Evolutionary conservation across 2,797 vertebrate species (phyloP).

Genomic region (Gymnothorax javanicus): DNA sequence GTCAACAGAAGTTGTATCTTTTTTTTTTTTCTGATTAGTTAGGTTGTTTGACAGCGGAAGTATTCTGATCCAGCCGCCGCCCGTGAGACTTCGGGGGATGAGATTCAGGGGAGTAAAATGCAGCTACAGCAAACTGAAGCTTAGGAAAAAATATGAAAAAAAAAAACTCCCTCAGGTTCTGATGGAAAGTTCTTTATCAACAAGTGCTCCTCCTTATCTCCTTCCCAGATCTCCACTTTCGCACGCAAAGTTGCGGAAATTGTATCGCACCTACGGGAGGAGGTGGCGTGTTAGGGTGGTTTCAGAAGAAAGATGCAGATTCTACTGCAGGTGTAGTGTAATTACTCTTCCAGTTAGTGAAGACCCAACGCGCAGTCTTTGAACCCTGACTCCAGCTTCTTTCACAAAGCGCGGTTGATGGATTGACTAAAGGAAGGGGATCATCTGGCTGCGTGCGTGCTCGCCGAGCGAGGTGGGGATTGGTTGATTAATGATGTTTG

Average conservation of each 20-base stretch:
- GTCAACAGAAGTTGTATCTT: slow-evolving; percentile 6
- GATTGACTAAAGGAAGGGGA: slow-evolving; percentile 52
- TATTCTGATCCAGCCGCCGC: slow-evolving; percentile 8
- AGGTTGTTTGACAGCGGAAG: slow-evolving; percentile 11
- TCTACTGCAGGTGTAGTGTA: slow-evolving; percentile 56
- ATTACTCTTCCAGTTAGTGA: slow-evolving; percentile 56
- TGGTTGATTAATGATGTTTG: slow-evolving; percentile 59
- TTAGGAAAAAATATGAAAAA: neutral
- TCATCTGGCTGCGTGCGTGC: slow-evolving; percentile 55
- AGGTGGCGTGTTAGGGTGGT: slow-evolving; percentile 32
- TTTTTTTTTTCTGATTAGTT: slow-evolving; percentile 6
- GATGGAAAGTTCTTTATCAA: neutral
- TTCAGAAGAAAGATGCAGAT: slow-evolving; percentile 42
- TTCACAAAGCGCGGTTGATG: slow-evolving; percentile 48
- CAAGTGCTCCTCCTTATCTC: neutral
- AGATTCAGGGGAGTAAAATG: slow-evolving; percentile 1
- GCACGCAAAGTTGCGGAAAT: neutral
- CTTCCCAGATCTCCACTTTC: neutral
- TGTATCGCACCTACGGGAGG: slow-evolving; percentile 1
- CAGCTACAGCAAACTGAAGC: slow-evolving; percentile 13
- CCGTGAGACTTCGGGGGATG: slow-evolving; percentile 3
- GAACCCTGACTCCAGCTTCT: slow-evolving; percentile 43
- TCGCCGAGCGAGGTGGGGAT: slow-evolving; percentile 50
- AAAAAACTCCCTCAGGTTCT: slow-evolving; percentile 6
- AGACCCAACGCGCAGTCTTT: slow-evolving; percentile 54